phyloP scores from a whole-genome alignment of 1,140 invertebrate genomes.

The Drosophila navojoa region DNA sequence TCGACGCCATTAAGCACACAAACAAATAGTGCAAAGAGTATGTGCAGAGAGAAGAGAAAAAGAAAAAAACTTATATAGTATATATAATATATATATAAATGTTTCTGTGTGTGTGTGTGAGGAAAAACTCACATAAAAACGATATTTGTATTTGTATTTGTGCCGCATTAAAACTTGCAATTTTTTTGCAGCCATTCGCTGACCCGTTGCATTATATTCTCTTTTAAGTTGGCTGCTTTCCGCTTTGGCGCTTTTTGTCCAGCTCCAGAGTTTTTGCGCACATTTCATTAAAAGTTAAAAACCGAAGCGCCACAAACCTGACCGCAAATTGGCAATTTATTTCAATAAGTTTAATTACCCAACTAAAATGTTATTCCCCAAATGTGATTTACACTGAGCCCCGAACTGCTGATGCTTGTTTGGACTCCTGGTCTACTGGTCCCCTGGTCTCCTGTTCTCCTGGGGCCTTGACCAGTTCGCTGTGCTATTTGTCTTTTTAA shows the following conservation, averaged over 20 bases:
- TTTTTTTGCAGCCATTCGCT: constrained; percentile 22
- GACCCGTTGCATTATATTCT: constrained; percentile 10
- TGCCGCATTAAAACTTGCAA: constrained; percentile 38
- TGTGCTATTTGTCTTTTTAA: constrained; percentile 60
- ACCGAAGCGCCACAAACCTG: constrained; percentile 28
- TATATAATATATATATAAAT: background rate
- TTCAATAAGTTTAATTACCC: constrained; percentile 77
- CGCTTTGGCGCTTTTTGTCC: constrained; percentile 24
- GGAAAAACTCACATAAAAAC: constrained; percentile 32
- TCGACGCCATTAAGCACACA: constrained; percentile 56
- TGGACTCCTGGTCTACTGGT: constrained; percentile 5
- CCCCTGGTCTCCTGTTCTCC: constrained; percentile 10
- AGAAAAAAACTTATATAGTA: background rate
- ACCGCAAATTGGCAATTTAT: constrained; percentile 70
- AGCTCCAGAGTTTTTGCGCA: constrained; percentile 30
- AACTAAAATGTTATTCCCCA: constrained; percentile 38
- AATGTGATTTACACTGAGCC: constrained; percentile 31
- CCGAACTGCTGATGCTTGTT: constrained; percentile 13
- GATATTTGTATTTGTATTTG: constrained; percentile 35
- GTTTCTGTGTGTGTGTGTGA: no score
- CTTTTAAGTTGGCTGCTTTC: constrained; percentile 11
- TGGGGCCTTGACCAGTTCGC: constrained; percentile 39
- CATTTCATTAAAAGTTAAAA: constrained; percentile 70
- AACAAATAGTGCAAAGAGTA: constrained; percentile 23
- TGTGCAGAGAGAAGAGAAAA: background rate